phyloP scores from a whole-genome alignment of 2,113 vertebrate species.

The Equus quagga region DNA sequence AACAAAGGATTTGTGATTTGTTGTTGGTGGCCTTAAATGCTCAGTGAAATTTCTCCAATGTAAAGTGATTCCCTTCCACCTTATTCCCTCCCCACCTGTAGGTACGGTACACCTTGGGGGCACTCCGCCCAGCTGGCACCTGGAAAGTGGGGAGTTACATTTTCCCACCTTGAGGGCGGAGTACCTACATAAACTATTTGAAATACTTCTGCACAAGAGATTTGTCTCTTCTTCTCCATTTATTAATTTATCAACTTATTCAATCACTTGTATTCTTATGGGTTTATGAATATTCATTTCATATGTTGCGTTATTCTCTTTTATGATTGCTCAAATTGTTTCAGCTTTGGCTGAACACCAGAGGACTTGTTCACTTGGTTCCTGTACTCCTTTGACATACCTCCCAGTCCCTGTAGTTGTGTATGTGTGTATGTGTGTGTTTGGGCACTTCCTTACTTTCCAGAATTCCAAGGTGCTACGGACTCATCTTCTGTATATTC shows the following conservation, averaged over 20 bases:
- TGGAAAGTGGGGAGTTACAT: neutral
- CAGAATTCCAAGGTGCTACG: neutral
- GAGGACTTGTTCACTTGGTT: neutral
- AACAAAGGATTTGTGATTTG: neutral
- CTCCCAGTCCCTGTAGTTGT: neutral
- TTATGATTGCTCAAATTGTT: neutral
- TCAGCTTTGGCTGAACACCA: neutral
- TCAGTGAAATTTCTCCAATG: neutral
- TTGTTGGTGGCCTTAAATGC: neutral
- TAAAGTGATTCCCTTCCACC: neutral
- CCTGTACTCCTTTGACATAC: neutral
- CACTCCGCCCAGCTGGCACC: accelerated
- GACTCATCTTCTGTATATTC: neutral
- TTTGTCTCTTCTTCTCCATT: neutral
- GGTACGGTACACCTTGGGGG: accelerated
- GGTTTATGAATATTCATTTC: neutral
- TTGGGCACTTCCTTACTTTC: neutral
- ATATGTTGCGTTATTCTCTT: neutral
- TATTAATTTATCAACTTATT: neutral
- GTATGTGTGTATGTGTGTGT: neutral
- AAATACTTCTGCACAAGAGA: neutral
- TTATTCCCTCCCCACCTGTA: neutral
- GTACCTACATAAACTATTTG: neutral
- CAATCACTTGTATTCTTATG: neutral
- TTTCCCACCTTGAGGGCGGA: accelerated